Percentiles rank a stretch among this genome's conserved stretches.
Evolutionary conservation across 2,113 vertebrate species (phyloP).

Genomic region (Elgaria multicarinata): DNA sequence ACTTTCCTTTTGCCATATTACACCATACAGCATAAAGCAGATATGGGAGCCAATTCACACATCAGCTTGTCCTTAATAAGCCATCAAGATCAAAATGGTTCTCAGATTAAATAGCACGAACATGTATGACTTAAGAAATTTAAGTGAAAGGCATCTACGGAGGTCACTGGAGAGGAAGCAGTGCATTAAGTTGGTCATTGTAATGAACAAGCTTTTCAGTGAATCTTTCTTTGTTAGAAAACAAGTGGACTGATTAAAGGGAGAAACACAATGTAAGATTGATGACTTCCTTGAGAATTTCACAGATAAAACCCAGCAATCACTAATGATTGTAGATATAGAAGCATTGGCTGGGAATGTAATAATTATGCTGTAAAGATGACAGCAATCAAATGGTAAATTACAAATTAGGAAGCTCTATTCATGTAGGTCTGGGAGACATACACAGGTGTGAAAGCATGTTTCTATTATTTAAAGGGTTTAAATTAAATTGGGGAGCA

Average conservation of each 20-base stretch:
- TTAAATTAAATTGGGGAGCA: not conserved
- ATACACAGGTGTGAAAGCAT: not conserved
- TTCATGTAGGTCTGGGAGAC: not conserved
- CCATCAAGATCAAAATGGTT: conserved; percentile 2
- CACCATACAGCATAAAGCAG: not conserved
- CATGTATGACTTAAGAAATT: conserved; percentile 19
- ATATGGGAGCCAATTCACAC: not conserved
- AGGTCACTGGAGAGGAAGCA: not conserved
- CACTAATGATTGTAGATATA: conserved; percentile 2
- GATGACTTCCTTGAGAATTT: not conserved
- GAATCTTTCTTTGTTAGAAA: not conserved
- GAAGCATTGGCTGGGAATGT: not conserved
- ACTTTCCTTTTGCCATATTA: not conserved
- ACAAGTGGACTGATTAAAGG: not conserved
- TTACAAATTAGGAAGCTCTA: not conserved
- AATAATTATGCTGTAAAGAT: conserved; percentile 8
- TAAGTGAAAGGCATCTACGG: not conserved
- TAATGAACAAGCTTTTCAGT: not conserved
- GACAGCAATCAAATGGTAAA: conserved; percentile 8
- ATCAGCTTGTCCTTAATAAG: not conserved
- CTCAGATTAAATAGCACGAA: not conserved
- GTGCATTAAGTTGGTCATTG: not conserved
- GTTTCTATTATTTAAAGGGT: not conserved
- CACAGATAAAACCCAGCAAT: not conserved
- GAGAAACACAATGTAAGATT: not conserved